Base-by-base conservation (phyloP, 2,888 invertebrate species). In the Acanthosoma haemorrhoidale region DNA sequence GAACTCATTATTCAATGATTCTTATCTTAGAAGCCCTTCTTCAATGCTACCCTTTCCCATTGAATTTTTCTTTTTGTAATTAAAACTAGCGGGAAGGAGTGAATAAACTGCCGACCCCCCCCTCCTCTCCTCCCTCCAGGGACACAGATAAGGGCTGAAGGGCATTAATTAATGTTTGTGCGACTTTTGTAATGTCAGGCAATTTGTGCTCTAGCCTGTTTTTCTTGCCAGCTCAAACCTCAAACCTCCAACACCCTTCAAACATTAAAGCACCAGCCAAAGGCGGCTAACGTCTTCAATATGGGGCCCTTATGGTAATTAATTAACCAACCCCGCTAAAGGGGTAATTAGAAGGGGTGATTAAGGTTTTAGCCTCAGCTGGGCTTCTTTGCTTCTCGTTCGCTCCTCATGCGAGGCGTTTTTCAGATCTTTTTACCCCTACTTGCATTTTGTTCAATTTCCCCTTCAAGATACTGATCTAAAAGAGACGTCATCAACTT, bases 31-130 rank as follows among this genome's bases (percentile, higher is more conserved):
- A 43, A 43, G 43, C 13, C 43, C 43, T 43, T 43, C 43, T 43
- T 43, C 43, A 43, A 43, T 43, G 43, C 43, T 43, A 21, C 43
- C 43, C 43, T 43, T 43, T 43, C 21, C 43, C 43, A 43, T 43
- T 43, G 43, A 43, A 43, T 43, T 43, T 43, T 43, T 43, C 43
- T 43, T 43, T 43, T 43, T 43, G 43, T 43, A 43, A 43, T 43
- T 43, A 43, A 43, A 43, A 43, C 43, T 43, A 43, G 43, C 43
- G 21, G 43, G 43, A 43, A 43, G 43, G 43, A 43, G 43, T 43
- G 43, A 43, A 43, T 43, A 43, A 43, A 43, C 43, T 43, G 43
- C 43, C 43, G 43, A 13, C n/a, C n/a, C n/a, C n/a, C n/a, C n/a
- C n/a, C n/a, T n/a, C n/a, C n/a, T n/a, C n/a, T n/a, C n/a, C n/a